These are phyloP conservation scores for Melikaiella ostensackeni DNA, from an alignment of 2,888 invertebrate genomes.

Conservation along the genomic window DNA sequence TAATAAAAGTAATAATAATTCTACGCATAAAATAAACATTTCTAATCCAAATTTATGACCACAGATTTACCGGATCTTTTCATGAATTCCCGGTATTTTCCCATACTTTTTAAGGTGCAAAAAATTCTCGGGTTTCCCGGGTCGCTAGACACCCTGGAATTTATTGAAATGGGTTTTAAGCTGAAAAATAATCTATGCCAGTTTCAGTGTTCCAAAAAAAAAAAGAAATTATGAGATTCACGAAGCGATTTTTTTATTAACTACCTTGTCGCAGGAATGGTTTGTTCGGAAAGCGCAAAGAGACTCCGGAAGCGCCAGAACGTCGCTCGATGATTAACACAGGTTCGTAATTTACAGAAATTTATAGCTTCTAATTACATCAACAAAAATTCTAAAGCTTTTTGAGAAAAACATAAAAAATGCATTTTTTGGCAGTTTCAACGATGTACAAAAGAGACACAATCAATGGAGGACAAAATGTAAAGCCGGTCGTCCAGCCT, in stretches of 20 bases:
- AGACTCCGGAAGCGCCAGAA: slow-evolving; percentile 58
- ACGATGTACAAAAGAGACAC: slow-evolving; percentile 67
- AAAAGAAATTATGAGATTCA: not conserved
- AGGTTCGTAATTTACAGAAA: slow-evolving; percentile 58
- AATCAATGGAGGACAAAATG: slow-evolving; percentile 44
- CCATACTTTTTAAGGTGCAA: too few relatives aligned
- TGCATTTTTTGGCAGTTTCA: slow-evolving; percentile 59
- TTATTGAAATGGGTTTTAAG: not conserved
- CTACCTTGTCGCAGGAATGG: slow-evolving; percentile 65
- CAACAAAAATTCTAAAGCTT: too few relatives aligned
- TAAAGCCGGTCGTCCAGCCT: slow-evolving; percentile 59
- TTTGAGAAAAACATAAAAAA: not conserved
- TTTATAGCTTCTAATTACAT: slow-evolving; percentile 5
- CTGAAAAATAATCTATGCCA: not conserved
- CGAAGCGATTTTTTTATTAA: not conserved
- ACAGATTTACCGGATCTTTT: too few relatives aligned
- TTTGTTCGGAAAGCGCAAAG: slow-evolving; percentile 70
- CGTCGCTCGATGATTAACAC: slow-evolving; percentile 68
- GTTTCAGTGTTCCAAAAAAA: not conserved
- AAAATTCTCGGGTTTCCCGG: too few relatives aligned
- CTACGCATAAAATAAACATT: too few relatives aligned
- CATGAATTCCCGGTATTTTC: too few relatives aligned
- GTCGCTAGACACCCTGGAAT: too few relatives aligned
- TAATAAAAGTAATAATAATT: too few relatives aligned
- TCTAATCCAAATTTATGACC: too few relatives aligned